Conservation (phyloP, 2,888 invertebrate species). For the Acronicta leporina region DNA sequence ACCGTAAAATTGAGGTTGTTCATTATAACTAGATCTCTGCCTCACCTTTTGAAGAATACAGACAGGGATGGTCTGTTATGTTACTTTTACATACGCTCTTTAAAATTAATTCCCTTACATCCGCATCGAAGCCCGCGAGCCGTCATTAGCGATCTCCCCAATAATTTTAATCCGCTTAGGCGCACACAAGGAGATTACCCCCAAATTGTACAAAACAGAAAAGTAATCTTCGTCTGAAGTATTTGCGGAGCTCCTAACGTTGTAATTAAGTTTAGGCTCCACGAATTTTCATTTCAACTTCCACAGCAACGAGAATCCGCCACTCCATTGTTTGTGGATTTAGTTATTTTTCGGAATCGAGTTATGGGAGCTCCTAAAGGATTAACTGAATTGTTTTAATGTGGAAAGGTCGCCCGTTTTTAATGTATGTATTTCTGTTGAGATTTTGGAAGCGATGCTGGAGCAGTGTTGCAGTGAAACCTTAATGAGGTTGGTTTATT, state of each 20-base stretch:
- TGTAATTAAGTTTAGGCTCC: constrained; percentile 68
- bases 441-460: constrained; percentile 15
- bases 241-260: constrained; percentile 52
- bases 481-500: constrained; percentile 38
- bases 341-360: constrained; percentile 68
- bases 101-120: neutral
- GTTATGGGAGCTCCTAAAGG: constrained; percentile 58
- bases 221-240: constrained; percentile 59
- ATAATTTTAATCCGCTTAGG: constrained; percentile 40
- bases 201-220: constrained; percentile 59
- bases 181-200: constrained; percentile 43
- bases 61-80: too few species aligned
- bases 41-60: too few species aligned
- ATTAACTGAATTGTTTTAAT: constrained; percentile 60
- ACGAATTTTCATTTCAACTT: constrained; percentile 69
- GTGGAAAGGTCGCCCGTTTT: constrained; percentile 55
- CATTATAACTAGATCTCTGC: too few species aligned
- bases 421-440: constrained; percentile 55
- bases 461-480: constrained; percentile 38
- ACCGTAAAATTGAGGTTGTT: too few species aligned
- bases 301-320: constrained; percentile 59
- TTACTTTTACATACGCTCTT: neutral
- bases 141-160: constrained; percentile 10
- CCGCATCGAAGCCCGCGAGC: neutral
- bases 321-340: constrained; percentile 69